phyloP scores from a whole-genome alignment of 1,140 invertebrate genomes.

The Rhagoletis pomonella region DNA sequence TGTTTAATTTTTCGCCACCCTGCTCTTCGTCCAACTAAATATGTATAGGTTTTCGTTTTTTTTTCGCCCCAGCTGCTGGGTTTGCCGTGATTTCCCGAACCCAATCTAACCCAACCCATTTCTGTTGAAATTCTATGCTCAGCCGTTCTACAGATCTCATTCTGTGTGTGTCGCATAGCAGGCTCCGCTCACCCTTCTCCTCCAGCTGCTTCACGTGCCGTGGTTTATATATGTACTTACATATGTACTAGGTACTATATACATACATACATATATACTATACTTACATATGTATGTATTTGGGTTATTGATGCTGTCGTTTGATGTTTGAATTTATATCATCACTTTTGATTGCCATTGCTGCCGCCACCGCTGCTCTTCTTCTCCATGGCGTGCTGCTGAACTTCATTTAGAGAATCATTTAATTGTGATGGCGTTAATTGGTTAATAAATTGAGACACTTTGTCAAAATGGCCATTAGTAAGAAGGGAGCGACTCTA shows the following conservation, averaged over 20 bases:
- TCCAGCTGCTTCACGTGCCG: not conserved
- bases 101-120: not conserved
- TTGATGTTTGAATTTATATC: not conserved
- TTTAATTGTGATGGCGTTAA: conserved; percentile 5
- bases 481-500: not conserved
- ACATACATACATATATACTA: too few relatives aligned
- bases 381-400: not conserved
- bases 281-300: too few relatives aligned
- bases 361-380: not conserved
- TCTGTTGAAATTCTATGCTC: not conserved
- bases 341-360: not conserved
- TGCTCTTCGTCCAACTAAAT: not conserved
- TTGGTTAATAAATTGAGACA: conserved; percentile 4
- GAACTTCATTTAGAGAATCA: not conserved
- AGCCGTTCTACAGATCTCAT: not conserved
- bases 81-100: not conserved
- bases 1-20: conserved; percentile 12
- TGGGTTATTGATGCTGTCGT: not conserved
- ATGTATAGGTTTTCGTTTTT: not conserved
- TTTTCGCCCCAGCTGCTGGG: not conserved
- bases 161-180: not conserved
- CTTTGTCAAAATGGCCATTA: not conserved
- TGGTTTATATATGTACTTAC: too few relatives aligned
- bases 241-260: too few relatives aligned
- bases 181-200: not conserved